Conservation (phyloP, 2,113 vertebrate species). For the Pteronura brasiliensis region DNA sequence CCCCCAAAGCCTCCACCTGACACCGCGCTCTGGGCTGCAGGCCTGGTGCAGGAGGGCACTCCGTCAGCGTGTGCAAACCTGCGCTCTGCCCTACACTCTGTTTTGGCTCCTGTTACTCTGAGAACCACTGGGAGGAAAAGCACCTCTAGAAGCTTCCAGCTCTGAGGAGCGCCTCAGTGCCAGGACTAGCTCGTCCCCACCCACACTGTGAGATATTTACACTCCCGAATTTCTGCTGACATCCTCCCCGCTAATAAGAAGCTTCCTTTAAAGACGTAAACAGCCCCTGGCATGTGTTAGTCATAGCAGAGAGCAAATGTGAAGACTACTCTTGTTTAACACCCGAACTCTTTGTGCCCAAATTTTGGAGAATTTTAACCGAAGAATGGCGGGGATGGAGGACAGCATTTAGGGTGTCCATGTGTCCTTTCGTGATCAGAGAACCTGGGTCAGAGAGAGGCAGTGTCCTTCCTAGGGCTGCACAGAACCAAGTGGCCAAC, state of each 20-base stretch:
- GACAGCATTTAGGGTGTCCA: too few relatives aligned
- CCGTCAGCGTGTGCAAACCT: accelerated
- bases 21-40: accelerated
- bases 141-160: background rate
- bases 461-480: background rate
- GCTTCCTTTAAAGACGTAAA: background rate
- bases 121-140: background rate
- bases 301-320: background rate
- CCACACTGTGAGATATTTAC: background rate
- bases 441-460: background rate
- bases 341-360: background rate
- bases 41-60: background rate
- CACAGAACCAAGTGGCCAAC: accelerated
- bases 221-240: background rate
- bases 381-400: too few relatives aligned
- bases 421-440: background rate
- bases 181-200: background rate
- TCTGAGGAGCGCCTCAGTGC: background rate
- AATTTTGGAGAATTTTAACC: too few relatives aligned
- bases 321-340: accelerated
- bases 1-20: too few relatives aligned
- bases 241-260: accelerated
- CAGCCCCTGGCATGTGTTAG: accelerated
- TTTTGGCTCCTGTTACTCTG: background rate
- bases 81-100: background rate